Percentiles rank a stretch among this genome's conserved stretches.
Conservation (phyloP, 2,797 vertebrate species). For the Paguma larvata region DNA sequence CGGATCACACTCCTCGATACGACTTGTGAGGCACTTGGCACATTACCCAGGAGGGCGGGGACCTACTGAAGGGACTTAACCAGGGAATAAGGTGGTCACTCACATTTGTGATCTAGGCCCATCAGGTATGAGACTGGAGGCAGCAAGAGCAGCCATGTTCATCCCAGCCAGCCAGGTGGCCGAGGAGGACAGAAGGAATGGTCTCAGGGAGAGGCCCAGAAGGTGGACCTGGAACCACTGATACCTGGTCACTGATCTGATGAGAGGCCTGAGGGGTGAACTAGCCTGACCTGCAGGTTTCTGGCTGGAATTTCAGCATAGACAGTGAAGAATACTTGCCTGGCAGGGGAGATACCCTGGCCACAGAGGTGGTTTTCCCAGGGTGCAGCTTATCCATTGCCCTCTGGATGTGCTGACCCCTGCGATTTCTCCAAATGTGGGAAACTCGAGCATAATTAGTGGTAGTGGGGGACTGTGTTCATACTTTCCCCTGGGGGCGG, state of each 20-base stretch:
- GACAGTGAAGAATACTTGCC: neutral
- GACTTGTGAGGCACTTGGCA: neutral
- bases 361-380: too few species aligned
- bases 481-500: too few species aligned
- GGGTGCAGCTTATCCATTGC: too few species aligned
- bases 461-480: too few species aligned
- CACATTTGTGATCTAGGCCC: neutral
- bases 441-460: too few species aligned
- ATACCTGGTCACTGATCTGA: neutral
- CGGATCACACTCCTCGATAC: neutral
- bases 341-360: too few species aligned
- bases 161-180: neutral
- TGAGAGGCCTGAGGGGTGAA: neutral
- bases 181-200: neutral
- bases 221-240: neutral
- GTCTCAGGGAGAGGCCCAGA: neutral
- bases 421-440: too few species aligned
- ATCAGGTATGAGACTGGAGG: neutral
- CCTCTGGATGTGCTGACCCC: too few species aligned
- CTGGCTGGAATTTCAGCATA: neutral
- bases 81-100: neutral
- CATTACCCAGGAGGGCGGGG: neutral
- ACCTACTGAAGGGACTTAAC: neutral
- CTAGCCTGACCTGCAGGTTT: neutral
- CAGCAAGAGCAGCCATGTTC: neutral